Conservation (phyloP, 2,113 vertebrate genomes). For the Albula glossodonta region DNA sequence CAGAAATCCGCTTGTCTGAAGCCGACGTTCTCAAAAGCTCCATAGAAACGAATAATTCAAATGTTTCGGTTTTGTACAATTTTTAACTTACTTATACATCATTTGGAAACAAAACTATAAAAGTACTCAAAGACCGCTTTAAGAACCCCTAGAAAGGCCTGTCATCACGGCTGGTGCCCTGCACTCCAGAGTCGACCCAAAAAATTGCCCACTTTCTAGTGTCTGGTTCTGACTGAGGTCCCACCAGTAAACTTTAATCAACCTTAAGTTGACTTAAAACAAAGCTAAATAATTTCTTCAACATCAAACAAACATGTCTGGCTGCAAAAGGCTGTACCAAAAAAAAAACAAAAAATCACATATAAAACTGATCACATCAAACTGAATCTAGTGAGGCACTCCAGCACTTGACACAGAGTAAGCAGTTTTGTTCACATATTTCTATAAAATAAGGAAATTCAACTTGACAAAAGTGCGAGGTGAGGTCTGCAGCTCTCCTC, state of each 20-base stretch:
- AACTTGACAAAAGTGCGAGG: conserved; percentile 85
- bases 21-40: neutral
- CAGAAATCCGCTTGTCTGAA: conserved; percentile 36
- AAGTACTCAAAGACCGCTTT: neutral
- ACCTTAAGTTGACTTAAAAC: neutral
- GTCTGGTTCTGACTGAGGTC: neutral
- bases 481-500: conserved; percentile 69
- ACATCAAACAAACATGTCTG: neutral
- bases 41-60: neutral
- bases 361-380: conserved; percentile 18
- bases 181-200: neutral
- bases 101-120: neutral
- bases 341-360: conserved; percentile 10
- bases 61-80: neutral
- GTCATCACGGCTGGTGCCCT: neutral
- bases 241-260: neutral
- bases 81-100: neutral
- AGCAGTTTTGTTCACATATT: conserved; percentile 65
- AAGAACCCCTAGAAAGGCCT: neutral
- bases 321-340: conserved; percentile 19
- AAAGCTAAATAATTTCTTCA: neutral
- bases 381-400: conserved; percentile 58
- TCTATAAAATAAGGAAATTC: conserved; percentile 67
- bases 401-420: conserved; percentile 65
- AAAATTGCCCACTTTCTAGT: neutral